phyloP scores from a whole-genome alignment of 2,888 invertebrate species.

The Marronus borbonicus region DNA sequence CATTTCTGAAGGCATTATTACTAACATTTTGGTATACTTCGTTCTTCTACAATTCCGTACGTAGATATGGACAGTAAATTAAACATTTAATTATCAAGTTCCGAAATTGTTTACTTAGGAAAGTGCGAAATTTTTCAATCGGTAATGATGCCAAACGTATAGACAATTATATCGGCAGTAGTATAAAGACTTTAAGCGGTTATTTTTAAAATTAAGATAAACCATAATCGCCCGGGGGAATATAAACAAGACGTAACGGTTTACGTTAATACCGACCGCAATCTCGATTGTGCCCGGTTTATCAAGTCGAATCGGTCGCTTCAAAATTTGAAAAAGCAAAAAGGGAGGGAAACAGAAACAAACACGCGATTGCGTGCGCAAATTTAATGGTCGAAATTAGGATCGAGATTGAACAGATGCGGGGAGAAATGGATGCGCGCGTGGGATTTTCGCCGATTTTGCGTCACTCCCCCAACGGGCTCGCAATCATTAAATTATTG shows the following conservation, averaged over 20 bases:
- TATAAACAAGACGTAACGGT: conserved; percentile 25
- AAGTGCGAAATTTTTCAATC: conserved; percentile 31
- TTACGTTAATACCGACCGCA: conserved; percentile 11
- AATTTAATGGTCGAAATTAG: conserved; percentile 26
- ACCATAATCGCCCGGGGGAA: conserved; percentile 14
- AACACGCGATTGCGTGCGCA: neutral
- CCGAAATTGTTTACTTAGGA: conserved; percentile 28
- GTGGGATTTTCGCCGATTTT: conserved; percentile 20
- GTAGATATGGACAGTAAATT: conserved; percentile 32
- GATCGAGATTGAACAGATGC: conserved; percentile 30
- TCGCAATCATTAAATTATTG: conserved; percentile 32
- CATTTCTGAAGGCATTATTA: conserved; percentile 6
- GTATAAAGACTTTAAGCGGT: conserved; percentile 26
- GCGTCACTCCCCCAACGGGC: conserved; percentile 28
- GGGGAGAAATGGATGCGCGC: neutral
- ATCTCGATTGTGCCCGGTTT: conserved; percentile 25
- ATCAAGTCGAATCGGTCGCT: conserved; percentile 20
- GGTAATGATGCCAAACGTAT: conserved; percentile 27
- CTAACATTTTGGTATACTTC: neutral
- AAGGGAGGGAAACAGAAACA: neutral
- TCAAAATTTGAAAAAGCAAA: neutral
- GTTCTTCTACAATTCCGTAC: conserved; percentile 5
- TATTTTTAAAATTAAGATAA: conserved; percentile 38
- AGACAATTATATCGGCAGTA: conserved; percentile 34
- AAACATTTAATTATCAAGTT: conserved; percentile 43